phyloP scores from a whole-genome alignment of 2,113 vertebrate genomes.

The Pygathrix nemaeus region DNA sequence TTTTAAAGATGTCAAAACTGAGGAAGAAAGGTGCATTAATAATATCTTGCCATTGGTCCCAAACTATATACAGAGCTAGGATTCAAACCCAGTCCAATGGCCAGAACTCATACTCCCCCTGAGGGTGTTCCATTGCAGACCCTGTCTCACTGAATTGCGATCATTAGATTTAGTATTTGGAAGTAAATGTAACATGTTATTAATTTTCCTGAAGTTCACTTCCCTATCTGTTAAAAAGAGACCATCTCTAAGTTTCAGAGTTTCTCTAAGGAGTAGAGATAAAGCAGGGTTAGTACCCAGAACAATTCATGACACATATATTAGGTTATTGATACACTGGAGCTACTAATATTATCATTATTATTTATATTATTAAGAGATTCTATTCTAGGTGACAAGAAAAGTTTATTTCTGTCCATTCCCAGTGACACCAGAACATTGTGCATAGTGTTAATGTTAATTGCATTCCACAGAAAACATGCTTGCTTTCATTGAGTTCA shows the following conservation, averaged over 20 bases:
- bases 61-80: background rate
- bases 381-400: background rate
- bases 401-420: background rate
- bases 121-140: background rate
- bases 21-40: background rate
- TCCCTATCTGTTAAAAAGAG: conserved; percentile 6
- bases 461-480: background rate
- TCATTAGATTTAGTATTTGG: background rate
- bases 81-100: background rate
- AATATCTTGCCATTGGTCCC: background rate
- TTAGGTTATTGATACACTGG: background rate
- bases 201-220: background rate
- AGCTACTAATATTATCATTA: background rate
- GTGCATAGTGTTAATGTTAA: background rate
- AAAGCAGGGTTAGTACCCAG: background rate
- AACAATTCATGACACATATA: background rate
- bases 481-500: background rate
- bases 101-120: background rate
- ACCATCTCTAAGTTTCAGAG: background rate
- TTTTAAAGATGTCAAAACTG: conserved; percentile 5
- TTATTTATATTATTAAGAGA: background rate
- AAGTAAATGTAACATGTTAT: background rate
- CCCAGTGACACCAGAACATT: background rate
- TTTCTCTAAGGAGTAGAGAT: background rate
- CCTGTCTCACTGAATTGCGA: background rate